Evolutionary conservation across 2,888 invertebrate genomes (phyloP).

Genomic region (Choreutis nemorana): DNA sequence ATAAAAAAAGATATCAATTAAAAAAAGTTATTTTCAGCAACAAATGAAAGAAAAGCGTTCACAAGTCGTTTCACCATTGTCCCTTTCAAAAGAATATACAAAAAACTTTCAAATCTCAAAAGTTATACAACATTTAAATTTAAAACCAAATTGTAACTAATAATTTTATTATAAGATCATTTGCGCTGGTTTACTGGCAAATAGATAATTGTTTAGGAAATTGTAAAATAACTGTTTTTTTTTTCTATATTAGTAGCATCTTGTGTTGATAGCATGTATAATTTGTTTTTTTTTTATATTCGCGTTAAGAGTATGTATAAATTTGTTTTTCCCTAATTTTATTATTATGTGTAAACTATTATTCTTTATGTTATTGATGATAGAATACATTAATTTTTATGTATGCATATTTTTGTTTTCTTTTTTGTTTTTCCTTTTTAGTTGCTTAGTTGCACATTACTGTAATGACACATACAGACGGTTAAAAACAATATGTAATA

Average conservation of each 20-base stretch:
- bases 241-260: slow-evolving; percentile 40
- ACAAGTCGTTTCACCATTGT: too few relatives aligned
- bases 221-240: slow-evolving; percentile 59
- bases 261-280: slow-evolving; percentile 61
- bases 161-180: slow-evolving; percentile 27
- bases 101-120: too few relatives aligned
- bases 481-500: too few relatives aligned
- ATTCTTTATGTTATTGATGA: slow-evolving; percentile 64
- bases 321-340: slow-evolving; percentile 64
- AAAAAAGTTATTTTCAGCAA: too few relatives aligned
- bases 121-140: too few relatives aligned
- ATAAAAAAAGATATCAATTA: too few relatives aligned
- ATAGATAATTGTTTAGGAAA: slow-evolving; percentile 47
- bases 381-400: slow-evolving; percentile 67
- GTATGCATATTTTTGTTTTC: slow-evolving; percentile 55
- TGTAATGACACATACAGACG: too few relatives aligned
- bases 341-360: slow-evolving; percentile 65
- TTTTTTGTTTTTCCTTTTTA: slow-evolving; percentile 28
- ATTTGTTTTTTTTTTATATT: slow-evolving; percentile 57
- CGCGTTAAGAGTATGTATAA: slow-evolving; percentile 64
- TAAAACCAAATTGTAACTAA: slow-evolving; percentile 49
- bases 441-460: slow-evolving; percentile 13
- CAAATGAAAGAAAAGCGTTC: too few relatives aligned
- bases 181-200: slow-evolving; percentile 31
- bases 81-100: too few relatives aligned